Evolutionary conservation across 1,140 invertebrate species (phyloP), one percentile per base, ranked within the genome.

Genomic region (Zaprionus gabonicus): DNA sequence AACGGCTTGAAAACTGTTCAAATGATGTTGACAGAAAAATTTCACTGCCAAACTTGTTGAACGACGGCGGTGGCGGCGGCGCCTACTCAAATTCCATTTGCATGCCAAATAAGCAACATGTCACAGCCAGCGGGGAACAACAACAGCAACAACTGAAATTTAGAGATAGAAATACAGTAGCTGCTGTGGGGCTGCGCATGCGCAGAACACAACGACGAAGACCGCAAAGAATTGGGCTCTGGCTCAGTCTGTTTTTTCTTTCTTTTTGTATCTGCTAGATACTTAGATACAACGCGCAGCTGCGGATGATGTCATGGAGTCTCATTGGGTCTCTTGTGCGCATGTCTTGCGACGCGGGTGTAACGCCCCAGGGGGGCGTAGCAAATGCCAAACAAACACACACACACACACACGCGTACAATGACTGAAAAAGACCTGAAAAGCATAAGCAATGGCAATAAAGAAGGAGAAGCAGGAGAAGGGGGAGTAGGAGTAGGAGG

Each of bases 221-320:
- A 64, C 59, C 55, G 15, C 60, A 67, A 60, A 71, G 46, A 71
- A 76, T 59, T 38, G 38, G 20, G 25, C 59, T n/a, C 46, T 36
- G 34, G 34, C 25, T 34, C 36, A 57, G n/a, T 46, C 44, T 46
- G 44, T 0, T 31, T 31, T 46, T 10, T 46, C 1, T 23, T 23
- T 23, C 23, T 23, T 23, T 23, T 46, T 17, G 46, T 76, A 76
- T 71, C 59, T 76, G 44, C 15, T 55, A 71, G 68, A 71, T 76
- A 71, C 60, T 71, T 75, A 59, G 69, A 76, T 76, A 71, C 41
- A 71, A 46, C 38, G 64, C 76, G 76, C 81, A 77, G 81, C 81
- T 81, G 79, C 23, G 56, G 83, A 80, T 87, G 83, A 87, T 87
- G 83, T 87, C 83, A 87, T 84, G 65, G 55, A 71, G 63, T 68